These are phyloP conservation scores for Megalops cyprinoides DNA, from an alignment of 2,797 vertebrate species.

Conservation along the genomic window DNA sequence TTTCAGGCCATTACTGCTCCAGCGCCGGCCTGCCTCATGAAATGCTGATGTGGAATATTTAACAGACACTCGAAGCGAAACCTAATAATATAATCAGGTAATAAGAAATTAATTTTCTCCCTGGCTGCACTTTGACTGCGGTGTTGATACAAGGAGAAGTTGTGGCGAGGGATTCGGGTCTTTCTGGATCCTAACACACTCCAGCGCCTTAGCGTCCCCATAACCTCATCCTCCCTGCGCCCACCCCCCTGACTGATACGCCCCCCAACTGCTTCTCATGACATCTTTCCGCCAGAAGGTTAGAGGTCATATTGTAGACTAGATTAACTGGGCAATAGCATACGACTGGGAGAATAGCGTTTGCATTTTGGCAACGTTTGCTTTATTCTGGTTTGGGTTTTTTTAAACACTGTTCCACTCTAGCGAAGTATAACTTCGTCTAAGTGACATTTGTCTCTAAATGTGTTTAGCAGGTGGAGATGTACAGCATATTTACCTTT, in stretches of 20 bases:
- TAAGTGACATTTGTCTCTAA: no score
- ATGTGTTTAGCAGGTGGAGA: no score
- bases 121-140: slow-evolving; percentile 77
- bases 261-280: neutral
- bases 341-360: neutral
- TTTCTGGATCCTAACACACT: slow-evolving; percentile 51
- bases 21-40: slow-evolving; percentile 56
- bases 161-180: slow-evolving; percentile 46
- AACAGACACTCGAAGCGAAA: slow-evolving; percentile 62
- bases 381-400: neutral
- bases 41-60: slow-evolving; percentile 70
- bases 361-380: no score
- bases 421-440: neutral
- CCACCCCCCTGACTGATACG: neutral
- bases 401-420: neutral
- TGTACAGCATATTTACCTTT: neutral
- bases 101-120: slow-evolving; percentile 81
- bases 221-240: neutral
- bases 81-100: slow-evolving; percentile 74
- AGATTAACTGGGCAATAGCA: slow-evolving; percentile 44
- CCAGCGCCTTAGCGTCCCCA: slow-evolving; percentile 15
- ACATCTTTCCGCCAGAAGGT: neutral
- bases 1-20: slow-evolving; percentile 64
- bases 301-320: slow-evolving; percentile 34
- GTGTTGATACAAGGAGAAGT: slow-evolving; percentile 68